Evolutionary conservation across 1,140 invertebrate species (phyloP).

Genomic region (Drosophila neocordata): DNA sequence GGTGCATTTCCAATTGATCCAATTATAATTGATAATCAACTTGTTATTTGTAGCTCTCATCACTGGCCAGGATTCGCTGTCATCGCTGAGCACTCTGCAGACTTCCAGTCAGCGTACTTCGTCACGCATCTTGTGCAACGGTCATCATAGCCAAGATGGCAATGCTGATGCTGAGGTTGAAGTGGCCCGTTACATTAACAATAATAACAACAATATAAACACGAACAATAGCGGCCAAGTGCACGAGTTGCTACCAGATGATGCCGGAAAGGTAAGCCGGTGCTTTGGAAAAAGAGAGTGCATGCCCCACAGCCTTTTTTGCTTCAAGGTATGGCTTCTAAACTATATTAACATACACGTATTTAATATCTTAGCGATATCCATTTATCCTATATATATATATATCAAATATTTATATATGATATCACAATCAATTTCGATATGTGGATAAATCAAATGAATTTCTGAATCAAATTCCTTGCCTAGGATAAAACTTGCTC

Average conservation of each 20-base stretch:
- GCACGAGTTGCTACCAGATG: constrained; percentile 73
- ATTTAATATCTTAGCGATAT: constrained; percentile 81
- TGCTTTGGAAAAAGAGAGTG: constrained; percentile 85
- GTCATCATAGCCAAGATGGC: constrained; percentile 50
- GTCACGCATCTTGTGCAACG: constrained; percentile 60
- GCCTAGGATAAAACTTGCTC: constrained; percentile 71
- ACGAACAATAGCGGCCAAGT: constrained; percentile 45
- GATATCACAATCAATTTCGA: neutral
- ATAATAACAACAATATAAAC: constrained; percentile 38
- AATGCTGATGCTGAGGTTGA: constrained; percentile 46
- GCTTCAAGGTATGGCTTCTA: constrained; percentile 88
- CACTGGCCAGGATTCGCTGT: constrained; percentile 65
- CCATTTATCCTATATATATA: constrained; percentile 18
- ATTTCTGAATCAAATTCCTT: constrained; percentile 42
- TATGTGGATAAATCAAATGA: constrained; percentile 32
- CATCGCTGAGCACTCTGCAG: constrained; percentile 62
- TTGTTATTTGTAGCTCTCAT: constrained; percentile 44
- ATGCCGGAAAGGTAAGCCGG: constrained; percentile 87
- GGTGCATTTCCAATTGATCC: too few species aligned
- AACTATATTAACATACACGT: constrained; percentile 81
- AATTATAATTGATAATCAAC: neutral
- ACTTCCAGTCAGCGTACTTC: constrained; percentile 56
- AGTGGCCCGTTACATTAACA: constrained; percentile 25
- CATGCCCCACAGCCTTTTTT: constrained; percentile 89
- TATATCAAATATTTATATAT: neutral